phyloP scores from a whole-genome alignment of 2,888 invertebrate species.

The Willowsia nigromaculata region DNA sequence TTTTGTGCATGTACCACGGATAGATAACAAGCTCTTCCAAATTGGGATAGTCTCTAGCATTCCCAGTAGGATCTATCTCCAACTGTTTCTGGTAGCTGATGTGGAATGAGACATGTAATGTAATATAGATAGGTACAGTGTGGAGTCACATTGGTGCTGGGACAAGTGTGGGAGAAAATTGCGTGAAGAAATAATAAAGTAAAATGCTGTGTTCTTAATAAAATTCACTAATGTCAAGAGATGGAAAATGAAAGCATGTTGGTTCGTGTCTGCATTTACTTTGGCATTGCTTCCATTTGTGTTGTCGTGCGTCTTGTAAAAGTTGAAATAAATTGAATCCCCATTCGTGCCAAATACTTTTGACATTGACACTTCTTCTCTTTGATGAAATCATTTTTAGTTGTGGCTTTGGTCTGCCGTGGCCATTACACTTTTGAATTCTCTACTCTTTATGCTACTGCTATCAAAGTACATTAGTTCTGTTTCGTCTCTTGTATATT shows the following conservation, averaged over 20 bases:
- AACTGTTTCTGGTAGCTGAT: neutral
- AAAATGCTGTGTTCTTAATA: neutral
- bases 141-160: neutral
- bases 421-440: neutral
- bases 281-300: neutral
- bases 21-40: neutral
- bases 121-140: neutral
- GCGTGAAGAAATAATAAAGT: neutral
- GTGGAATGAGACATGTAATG: neutral
- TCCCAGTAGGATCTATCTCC: neutral
- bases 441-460: neutral
- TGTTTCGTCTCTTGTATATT: neutral
- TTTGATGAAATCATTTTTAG: neutral
- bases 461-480: neutral
- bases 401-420: neutral
- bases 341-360: neutral
- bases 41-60: neutral
- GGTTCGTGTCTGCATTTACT: no score
- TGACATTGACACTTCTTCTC: neutral
- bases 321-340: neutral
- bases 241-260: neutral
- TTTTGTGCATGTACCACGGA: neutral
- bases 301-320: neutral
- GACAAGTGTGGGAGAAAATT: neutral
- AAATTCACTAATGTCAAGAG: neutral